phyloP scores from a whole-genome alignment of 2,888 invertebrate species.

The Microdon myrmicae region DNA sequence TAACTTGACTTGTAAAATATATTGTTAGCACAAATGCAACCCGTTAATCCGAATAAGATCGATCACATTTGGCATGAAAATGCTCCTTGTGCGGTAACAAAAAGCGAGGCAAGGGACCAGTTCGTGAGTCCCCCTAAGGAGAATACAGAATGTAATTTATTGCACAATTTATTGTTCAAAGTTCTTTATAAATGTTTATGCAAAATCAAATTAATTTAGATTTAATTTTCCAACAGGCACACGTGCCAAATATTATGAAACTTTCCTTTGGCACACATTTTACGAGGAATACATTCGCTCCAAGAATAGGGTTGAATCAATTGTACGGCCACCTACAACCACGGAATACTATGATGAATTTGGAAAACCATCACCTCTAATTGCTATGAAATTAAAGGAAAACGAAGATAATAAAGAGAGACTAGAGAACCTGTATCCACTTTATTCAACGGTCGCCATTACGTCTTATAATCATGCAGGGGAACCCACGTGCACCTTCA shows the following conservation, averaged over 20 bases:
- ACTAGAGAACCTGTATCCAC: conserved; percentile 59
- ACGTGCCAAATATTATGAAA: conserved; percentile 58
- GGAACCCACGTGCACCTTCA: conserved; percentile 59
- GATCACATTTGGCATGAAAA: too few relatives aligned
- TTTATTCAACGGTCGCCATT: conserved; percentile 61
- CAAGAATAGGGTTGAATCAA: conserved; percentile 49
- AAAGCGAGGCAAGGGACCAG: too few relatives aligned
- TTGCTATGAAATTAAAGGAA: conserved; percentile 49
- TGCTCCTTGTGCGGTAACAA: too few relatives aligned
- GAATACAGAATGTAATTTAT: too few relatives aligned
- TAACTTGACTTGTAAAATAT: too few relatives aligned
- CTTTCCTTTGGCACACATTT: conserved; percentile 63
- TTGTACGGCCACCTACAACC: conserved; percentile 26
- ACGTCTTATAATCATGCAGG: conserved; percentile 62
- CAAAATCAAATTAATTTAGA: too few relatives aligned
- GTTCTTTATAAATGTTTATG: too few relatives aligned
- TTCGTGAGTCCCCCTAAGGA: too few relatives aligned
- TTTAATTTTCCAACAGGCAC: too few relatives aligned
- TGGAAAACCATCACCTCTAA: conserved; percentile 51
- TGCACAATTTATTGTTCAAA: too few relatives aligned
- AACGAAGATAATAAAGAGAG: conserved; percentile 56
- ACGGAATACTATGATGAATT: conserved; percentile 62
- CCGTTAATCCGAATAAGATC: too few relatives aligned
- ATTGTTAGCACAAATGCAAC: too few relatives aligned
- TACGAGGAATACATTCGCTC: conserved; percentile 61